A percentile compares a stretch with the other conserved stretches of the same genome.
Evolutionary conservation across 1,140 invertebrate genomes (phyloP).

Genomic region (Drosophila eugracilis): DNA sequence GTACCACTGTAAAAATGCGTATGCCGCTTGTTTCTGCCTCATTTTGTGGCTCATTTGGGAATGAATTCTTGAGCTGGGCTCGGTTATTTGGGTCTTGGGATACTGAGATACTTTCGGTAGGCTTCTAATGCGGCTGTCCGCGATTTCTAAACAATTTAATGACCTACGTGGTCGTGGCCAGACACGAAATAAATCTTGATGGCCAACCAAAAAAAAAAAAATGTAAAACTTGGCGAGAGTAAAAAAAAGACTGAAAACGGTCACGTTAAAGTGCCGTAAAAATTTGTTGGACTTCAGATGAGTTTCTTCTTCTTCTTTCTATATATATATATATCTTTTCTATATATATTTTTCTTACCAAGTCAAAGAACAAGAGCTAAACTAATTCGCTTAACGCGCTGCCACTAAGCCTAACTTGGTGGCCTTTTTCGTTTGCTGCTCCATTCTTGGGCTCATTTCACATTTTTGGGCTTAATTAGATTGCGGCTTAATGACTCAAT

Average conservation of each 20-base stretch:
- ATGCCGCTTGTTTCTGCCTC: slow-evolving; percentile 60
- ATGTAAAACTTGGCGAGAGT: slow-evolving; percentile 52
- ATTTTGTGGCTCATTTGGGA: slow-evolving; percentile 80
- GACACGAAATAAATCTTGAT: slow-evolving; percentile 77
- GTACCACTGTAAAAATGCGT: slow-evolving; percentile 59
- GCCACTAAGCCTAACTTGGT: slow-evolving; percentile 36
- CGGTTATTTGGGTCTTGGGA: slow-evolving; percentile 34
- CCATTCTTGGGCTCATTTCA: slow-evolving; percentile 53
- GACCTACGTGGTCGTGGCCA: slow-evolving; percentile 77
- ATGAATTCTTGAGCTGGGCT: slow-evolving; percentile 29
- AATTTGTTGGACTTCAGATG: slow-evolving; percentile 41
- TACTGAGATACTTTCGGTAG: slow-evolving; percentile 32
- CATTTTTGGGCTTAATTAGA: slow-evolving; percentile 81
- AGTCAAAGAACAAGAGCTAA: slow-evolving; percentile 64
- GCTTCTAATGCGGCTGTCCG: slow-evolving; percentile 43
- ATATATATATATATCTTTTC: too few species aligned
- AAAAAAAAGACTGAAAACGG: slow-evolving; percentile 55
- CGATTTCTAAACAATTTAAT: slow-evolving; percentile 82
- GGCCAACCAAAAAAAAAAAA: slow-evolving; percentile 46
- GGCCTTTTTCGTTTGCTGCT: slow-evolving; percentile 12
- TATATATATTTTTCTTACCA: background rate
- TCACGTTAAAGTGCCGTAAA: slow-evolving; percentile 78
- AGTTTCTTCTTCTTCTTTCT: slow-evolving; percentile 15
- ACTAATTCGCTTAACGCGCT: slow-evolving; percentile 57
- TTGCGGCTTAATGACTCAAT: slow-evolving; percentile 81